phyloP scores from a whole-genome alignment of 2,113 vertebrate species.

The Balaeniceps rex region DNA sequence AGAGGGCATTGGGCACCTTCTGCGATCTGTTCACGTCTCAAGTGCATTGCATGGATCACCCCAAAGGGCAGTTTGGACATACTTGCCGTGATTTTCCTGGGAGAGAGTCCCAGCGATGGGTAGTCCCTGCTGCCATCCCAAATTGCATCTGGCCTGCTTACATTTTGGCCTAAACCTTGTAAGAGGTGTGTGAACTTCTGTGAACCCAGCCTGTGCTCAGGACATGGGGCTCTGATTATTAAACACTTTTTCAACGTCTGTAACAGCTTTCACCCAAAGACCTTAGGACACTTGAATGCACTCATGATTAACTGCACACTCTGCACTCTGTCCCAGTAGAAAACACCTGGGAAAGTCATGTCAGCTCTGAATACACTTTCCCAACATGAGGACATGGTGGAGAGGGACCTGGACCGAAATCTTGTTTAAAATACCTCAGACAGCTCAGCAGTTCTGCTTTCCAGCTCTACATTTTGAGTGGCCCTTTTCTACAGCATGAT shows the following conservation, averaged over 20 bases:
- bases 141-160: background rate
- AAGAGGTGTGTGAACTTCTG: background rate
- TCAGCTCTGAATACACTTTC: background rate
- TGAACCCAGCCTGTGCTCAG: background rate
- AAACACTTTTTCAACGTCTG: constrained; percentile 36
- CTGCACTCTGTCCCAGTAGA: background rate
- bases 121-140: background rate
- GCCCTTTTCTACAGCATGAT: background rate
- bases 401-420: background rate
- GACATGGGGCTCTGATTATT: constrained; percentile 9
- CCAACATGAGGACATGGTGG: background rate
- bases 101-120: background rate
- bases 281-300: background rate
- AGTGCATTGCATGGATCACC: fast-evolving
- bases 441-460: background rate
- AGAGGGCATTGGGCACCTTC: background rate
- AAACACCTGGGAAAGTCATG: constrained; percentile 42
- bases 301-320: background rate
- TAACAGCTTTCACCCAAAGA: background rate
- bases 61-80: background rate
- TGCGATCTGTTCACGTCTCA: background rate
- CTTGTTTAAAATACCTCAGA: background rate
- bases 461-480: background rate
- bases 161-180: background rate
- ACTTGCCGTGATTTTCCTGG: background rate